Evolutionary conservation across 1,140 invertebrate genomes (phyloP), one percentile per base, ranked within the genome.

Genomic region (Drosophila micromelanica): DNA sequence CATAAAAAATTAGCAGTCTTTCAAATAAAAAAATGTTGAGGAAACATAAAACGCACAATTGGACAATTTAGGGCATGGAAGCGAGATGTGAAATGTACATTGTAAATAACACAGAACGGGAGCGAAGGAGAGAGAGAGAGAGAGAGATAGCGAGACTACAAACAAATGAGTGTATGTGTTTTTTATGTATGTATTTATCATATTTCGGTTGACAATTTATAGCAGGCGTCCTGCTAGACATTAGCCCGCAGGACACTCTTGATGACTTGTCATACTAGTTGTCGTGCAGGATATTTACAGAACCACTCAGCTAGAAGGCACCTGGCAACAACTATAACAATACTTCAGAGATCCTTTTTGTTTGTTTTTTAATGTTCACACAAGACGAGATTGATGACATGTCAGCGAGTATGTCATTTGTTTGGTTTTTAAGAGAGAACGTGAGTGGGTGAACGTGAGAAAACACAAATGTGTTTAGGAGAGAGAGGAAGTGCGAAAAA

Each of bases 1-100:
- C 8, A 15, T 42, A 64, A 56, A 23, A 35, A 73, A 57, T 72
- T 76, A 67, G 59, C 42, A 68, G 12, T 54, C 20, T 61, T 51
- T 13, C 15, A 65, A 71, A 43, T 68, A n/a, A 30, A 30, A 64
- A 48, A 48, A 59, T 23, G 42, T 57, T 38, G 37, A 8, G 8
- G 17, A 32, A 20, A 59, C 30, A 48, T 13, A 35, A 7, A 46
- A 32, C 12, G 57, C 38, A 55, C 3, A 59, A 54, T 38, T 23
- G 38, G 11, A 54, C 35, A 45, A 23, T 20, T 13, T 42, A 12
- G 32, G n/a, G 9, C 15, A 49, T 11, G 30, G 13, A n/a, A n/a
- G n/a, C n/a, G n/a, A n/a, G 20, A 3, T 43, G 7, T 13, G 17
- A 27, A 12, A 23, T 9, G 27, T 2, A 9, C 23, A 9, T 46